Evolutionary conservation across 2,113 vertebrate genomes (phyloP), one percentile per base, ranked within the genome.

Genomic region (Plectropomus leopardus): DNA sequence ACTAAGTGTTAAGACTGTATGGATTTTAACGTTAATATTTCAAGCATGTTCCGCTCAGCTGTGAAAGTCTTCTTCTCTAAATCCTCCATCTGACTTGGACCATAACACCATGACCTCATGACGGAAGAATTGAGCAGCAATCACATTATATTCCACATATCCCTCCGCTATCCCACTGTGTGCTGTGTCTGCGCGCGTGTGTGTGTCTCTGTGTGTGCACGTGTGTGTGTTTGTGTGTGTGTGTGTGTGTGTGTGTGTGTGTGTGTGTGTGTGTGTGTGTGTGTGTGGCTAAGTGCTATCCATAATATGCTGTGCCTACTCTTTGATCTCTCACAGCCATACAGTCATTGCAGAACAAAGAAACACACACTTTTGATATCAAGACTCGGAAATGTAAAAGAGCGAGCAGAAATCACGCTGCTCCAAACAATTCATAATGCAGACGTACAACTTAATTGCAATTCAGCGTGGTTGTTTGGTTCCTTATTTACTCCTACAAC

Each of bases 401-500:
- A 84, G 59, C 42, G 83, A 75, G 76, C 82, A 80, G 91, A 91
- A 93, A 90, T 89, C 86, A 88, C 34, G n/a, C 64, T 28, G 65
- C 73, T 91, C 86, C 78, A 92, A 92, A 92, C 92, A 93, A 92
- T 91, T 91, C 80, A 86, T 86, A 89, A 93, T 79, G 86, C 87
- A 89, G 86, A 88, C 83, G 61, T 85, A 91, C 88, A 89, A 79
- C 85, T 90, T 92, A 88, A 91, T 91, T 94, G 87, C 87, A 69
- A 82, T 66, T 58, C 69, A 76, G 76, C 84, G 72, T 45, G 65
- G 68, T 92, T 94, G 94, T 95, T 95, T 94, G 90, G 90, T 88
- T 89, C 85, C 88, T 91, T 94, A 94, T 95, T 95, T 94, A 93
- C 90, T 89, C 88, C 86, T 80, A 83, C 89, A 91, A 93, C 93